phyloP scores from a whole-genome alignment of 2,113 vertebrate species.

The Caranx melampygus region DNA sequence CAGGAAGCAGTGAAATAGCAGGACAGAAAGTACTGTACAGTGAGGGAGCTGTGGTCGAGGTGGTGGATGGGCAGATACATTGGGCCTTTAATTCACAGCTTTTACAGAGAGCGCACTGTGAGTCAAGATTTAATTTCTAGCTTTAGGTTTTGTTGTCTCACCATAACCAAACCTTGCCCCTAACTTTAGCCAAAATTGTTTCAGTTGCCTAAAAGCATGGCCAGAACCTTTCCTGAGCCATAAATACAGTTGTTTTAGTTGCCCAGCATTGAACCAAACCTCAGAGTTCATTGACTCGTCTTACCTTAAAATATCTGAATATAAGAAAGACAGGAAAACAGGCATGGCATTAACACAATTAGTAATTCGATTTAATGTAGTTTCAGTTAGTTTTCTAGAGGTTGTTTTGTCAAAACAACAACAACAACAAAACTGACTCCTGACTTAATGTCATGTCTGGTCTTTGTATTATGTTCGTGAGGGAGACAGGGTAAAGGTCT shows the following conservation, averaged over 20 bases:
- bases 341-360: too few relatives aligned
- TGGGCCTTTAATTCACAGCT: constrained; percentile 52
- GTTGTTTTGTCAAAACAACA: too few relatives aligned
- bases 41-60: constrained; percentile 39
- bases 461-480: too few relatives aligned
- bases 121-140: constrained; percentile 65
- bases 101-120: constrained; percentile 35
- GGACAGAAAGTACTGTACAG: constrained; percentile 37
- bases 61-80: constrained; percentile 27
- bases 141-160: constrained; percentile 44
- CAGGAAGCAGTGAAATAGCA: constrained; percentile 25
- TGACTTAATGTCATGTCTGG: too few relatives aligned
- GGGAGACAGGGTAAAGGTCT: too few relatives aligned
- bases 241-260: constrained; percentile 46
- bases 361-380: too few relatives aligned
- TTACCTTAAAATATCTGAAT: background rate
- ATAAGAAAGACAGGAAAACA: background rate
- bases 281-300: background rate
- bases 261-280: constrained; percentile 23
- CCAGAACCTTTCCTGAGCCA: constrained; percentile 42
- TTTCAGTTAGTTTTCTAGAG: too few relatives aligned
- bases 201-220: constrained; percentile 52
- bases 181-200: constrained; percentile 57
- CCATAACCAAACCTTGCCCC: constrained; percentile 54
- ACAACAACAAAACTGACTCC: too few relatives aligned